A percentile compares a stretch with the other conserved stretches of the same genome.
These are phyloP conservation scores for Luidia sarsii DNA, from an alignment of 53 echinoderm and acorn worm species.

Conservation along the genomic window DNA sequence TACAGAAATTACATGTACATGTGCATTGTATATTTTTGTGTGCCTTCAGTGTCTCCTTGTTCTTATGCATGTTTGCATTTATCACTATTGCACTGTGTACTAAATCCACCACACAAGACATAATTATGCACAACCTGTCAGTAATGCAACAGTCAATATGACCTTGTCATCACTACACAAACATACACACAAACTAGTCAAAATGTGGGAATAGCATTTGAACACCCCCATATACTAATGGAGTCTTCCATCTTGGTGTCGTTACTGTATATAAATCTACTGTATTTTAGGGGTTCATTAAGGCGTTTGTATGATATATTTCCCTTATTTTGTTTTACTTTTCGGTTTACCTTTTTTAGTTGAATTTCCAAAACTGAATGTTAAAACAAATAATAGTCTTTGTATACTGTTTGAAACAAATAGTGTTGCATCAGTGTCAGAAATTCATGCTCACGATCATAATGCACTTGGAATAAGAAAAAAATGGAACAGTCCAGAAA, in stretches of 20 bases:
- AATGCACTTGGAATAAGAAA: background rate
- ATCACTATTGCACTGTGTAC: slow-evolving; percentile 1
- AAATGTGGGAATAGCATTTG: slow-evolving; percentile 18
- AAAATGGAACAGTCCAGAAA: slow-evolving; percentile 52
- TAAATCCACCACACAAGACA: slow-evolving; percentile 28
- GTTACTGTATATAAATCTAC: slow-evolving; percentile 23
- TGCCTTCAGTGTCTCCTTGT: background rate
- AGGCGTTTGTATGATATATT: background rate
- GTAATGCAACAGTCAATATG: slow-evolving; percentile 57
- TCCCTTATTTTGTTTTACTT: no score
- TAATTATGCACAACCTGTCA: slow-evolving; percentile 47
- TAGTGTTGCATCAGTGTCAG: no score
- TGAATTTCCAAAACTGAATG: no score
- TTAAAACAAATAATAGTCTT: no score
- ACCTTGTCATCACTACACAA: slow-evolving; percentile 53
- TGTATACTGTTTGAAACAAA: no score
- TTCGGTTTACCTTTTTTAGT: no score
- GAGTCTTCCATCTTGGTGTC: slow-evolving; percentile 26
- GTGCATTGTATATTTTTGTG: background rate
- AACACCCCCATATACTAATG: slow-evolving; percentile 25
- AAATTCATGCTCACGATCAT: no score
- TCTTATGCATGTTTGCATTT: background rate
- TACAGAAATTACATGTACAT: background rate
- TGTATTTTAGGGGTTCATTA: slow-evolving; percentile 21
- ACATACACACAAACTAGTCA: slow-evolving; percentile 39